Base-by-base conservation (phyloP, 2,888 invertebrate species). In the Brachypalpus laphriformis region DNA sequence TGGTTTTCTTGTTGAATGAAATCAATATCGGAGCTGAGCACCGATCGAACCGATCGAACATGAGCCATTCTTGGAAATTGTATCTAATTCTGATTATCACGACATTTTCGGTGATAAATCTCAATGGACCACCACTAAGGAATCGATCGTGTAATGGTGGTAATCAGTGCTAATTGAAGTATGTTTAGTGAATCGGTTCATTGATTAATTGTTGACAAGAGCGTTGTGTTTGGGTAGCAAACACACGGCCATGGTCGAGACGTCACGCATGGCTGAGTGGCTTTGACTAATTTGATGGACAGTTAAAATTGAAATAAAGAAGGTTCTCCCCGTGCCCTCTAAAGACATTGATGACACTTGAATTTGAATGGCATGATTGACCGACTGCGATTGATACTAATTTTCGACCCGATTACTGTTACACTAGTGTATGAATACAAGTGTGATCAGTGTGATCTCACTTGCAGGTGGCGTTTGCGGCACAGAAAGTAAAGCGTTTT, bases 41-140 rank as follows among this genome's bases (percentile, higher is more conserved):
- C 18, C 57, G 6, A 47, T 56, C n/a, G 1, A n/a, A 9, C n/a
- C 20, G 22, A 63, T 14, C 42, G 20, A 22, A n/a, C 45, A 40
- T 34, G 47, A 47, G 34, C 68, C 68, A 77, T 82, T 82, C 82
- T 77, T 66, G 82, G 76, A 82, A 82, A 82, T 77, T 82, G 71
- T 82, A 71, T 82, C 77, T 82, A 77, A 82, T 77, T 82, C 65
- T 65, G 71, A 77, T 82, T 77, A 82, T 82, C 77, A 82, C 70
- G 71, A 77, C 77, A 82, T 76, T 76, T 77, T 45, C 54, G 56
- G 65, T 82, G 65, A 82, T 82, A 76, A 76, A 76, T 82, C 71
- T 71, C 56, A 76, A 71, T 82, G 82, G 82, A 82, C 82, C 82
- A 82, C 82, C 77, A 31, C 71, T 63, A 77, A 66, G 57, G 56